A percentile compares a stretch with the other conserved stretches of the same genome.
These are phyloP conservation scores for Alectoris magna DNA, from an alignment of 2,797 vertebrate species.

Conservation along the genomic window DNA sequence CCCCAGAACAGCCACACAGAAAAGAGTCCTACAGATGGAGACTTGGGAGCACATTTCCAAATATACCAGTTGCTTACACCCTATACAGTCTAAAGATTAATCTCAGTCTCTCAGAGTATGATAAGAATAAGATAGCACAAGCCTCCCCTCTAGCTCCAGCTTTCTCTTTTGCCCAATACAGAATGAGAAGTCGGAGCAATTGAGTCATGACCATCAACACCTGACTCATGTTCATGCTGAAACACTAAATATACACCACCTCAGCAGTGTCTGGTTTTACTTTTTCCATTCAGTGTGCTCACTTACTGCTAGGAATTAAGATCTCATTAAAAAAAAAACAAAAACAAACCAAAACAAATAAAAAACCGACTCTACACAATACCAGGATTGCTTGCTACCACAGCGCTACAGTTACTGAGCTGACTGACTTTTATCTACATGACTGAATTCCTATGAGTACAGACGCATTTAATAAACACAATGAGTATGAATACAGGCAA, in stretches of 20 bases:
- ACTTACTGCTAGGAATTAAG: neutral
- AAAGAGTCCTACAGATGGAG: neutral
- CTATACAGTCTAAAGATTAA: neutral
- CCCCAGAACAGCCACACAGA: neutral
- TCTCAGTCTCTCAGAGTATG: neutral
- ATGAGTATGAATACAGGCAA: neutral
- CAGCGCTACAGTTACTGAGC: neutral
- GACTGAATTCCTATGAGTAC: neutral
- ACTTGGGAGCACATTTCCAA: neutral
- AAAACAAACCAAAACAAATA: neutral
- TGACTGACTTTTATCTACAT: neutral
- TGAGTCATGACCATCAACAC: neutral
- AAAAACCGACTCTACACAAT: neutral
- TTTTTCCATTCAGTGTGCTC: neutral
- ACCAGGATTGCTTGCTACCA: neutral
- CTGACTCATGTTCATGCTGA: fast-evolving
- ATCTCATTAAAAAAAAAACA: neutral
- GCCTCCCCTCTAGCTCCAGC: neutral
- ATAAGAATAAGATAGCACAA: neutral
- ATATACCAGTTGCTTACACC: neutral
- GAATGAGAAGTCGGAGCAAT: neutral
- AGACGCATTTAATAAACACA: neutral
- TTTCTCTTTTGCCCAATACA: neutral
- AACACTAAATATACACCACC: neutral
- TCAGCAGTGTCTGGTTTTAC: neutral